Evolutionary conservation across 2,888 invertebrate genomes (phyloP).

Genomic region (Diadromus collaris): DNA sequence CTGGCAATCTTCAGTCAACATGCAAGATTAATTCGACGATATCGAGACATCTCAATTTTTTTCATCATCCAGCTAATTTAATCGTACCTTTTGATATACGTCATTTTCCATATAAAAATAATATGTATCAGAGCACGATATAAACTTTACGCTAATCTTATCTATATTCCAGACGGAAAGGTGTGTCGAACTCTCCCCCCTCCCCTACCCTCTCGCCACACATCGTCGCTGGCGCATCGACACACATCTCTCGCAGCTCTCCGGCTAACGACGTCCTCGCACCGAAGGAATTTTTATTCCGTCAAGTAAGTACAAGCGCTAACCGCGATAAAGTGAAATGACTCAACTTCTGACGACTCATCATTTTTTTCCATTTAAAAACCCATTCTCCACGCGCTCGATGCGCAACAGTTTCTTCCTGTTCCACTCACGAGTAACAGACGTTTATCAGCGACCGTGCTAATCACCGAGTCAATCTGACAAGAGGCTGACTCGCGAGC

Average conservation of each 20-base stretch:
- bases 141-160: not conserved
- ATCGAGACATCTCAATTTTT: not conserved
- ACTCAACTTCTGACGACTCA: slow-evolving; percentile 28
- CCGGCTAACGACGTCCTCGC: slow-evolving; percentile 22
- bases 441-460: not conserved
- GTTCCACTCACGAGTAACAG: not conserved
- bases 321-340: slow-evolving; percentile 26
- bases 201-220: not conserved
- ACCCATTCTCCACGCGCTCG: not conserved
- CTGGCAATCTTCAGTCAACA: no score
- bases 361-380: not conserved
- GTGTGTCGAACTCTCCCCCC: not conserved
- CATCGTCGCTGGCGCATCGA: not conserved
- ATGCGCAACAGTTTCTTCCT: not conserved
- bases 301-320: slow-evolving; percentile 25
- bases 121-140: not conserved
- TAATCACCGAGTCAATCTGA: slow-evolving; percentile 16
- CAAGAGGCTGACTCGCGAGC: slow-evolving; percentile 13
- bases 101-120: not conserved
- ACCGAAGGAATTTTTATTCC: slow-evolving; percentile 28
- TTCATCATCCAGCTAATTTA: not conserved
- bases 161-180: not conserved
- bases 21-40: not conserved
- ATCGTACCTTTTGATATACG: no score
- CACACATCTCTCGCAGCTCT: not conserved